These are phyloP conservation scores for Etheostoma nigrum DNA, from an alignment of 2,797 vertebrate species.

Conservation along the genomic window DNA sequence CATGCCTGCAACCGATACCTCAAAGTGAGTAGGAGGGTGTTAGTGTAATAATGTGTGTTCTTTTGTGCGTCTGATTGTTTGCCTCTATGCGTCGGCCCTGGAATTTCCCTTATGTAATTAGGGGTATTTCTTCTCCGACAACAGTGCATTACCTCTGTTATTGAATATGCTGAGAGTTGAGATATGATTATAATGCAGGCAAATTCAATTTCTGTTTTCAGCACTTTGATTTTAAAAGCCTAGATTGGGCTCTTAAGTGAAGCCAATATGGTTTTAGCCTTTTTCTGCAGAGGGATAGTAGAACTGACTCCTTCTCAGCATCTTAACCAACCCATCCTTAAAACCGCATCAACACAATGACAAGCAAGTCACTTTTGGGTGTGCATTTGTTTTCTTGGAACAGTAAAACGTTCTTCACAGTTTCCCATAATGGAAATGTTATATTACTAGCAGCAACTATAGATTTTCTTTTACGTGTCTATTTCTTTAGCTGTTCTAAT, in stretches of 20 bases:
- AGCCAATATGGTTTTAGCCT: conserved; percentile 48
- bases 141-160: conserved; percentile 63
- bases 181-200: conserved; percentile 69
- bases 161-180: conserved; percentile 70
- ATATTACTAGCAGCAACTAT: neutral
- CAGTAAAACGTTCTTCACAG: neutral
- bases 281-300: conserved; percentile 53
- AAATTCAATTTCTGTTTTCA: conserved; percentile 78
- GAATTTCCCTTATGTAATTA: conserved; percentile 71
- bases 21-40: conserved; percentile 23
- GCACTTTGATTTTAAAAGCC: conserved; percentile 67
- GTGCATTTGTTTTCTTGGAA: conserved; percentile 24
- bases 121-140: conserved; percentile 65
- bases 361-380: conserved; percentile 18
- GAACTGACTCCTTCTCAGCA: conserved; percentile 48
- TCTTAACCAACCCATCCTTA: conserved; percentile 42
- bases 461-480: neutral
- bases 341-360: conserved; percentile 43
- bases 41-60: conserved; percentile 12
- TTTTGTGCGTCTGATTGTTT: neutral
- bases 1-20: conserved; percentile 25
- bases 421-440: neutral
- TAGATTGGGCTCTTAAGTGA: conserved; percentile 31
- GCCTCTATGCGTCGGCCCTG: conserved; percentile 8
- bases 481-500: conserved; percentile 14